Evolutionary conservation across 2,113 vertebrate genomes (phyloP), one percentile per base, ranked within the genome.

Genomic region (Aix galericulata): DNA sequence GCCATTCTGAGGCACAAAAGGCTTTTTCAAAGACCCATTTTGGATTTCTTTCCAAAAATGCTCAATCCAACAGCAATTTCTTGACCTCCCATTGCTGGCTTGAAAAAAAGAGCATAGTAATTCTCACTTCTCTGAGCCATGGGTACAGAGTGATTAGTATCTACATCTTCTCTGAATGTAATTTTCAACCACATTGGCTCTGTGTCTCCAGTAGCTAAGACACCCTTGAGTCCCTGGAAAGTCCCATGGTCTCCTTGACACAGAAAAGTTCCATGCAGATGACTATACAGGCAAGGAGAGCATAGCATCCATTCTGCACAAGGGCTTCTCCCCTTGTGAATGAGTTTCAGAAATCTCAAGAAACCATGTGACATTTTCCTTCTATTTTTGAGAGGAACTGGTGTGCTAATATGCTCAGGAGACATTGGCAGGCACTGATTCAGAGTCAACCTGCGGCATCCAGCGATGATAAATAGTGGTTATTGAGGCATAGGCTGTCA

Each of bases 251-350:
- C 26, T 78, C 56, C 60, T 77, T 50, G 83, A 42, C 56, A 46
- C 38, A 25, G 31, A 92, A 44, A 63, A 63, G 11, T 77, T 34
- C 74, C 66, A 7, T 3, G 44, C 23, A 48, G 38, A 48, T 56
- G 26, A 29, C 44, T 3, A 3, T 36, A 63, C 67, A 32, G 56
- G 26, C 64, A 52, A 36, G 44, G 58, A 56, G 1, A 85, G 71
- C 66, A 44, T 26, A 60, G 34, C 53, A 66, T 29, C 42, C 22
- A 11, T 0, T 0, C 14, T 44, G 17, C 8, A 4, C 1, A 0
- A 13, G 66, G 63, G 40, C 55, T 66, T 86, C 46, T 94, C 32
- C 20, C 8, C 5, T 62, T 66, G 38, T 8, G 1, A n/a, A 72
- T 9, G 31, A 67, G 17, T 36, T 82, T 82, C 56, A 76, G 81